A percentile compares a stretch with the other conserved stretches of the same genome.
Evolutionary conservation across 1,140 invertebrate genomes (phyloP).

Genomic region (Drosophila equinoxialis): DNA sequence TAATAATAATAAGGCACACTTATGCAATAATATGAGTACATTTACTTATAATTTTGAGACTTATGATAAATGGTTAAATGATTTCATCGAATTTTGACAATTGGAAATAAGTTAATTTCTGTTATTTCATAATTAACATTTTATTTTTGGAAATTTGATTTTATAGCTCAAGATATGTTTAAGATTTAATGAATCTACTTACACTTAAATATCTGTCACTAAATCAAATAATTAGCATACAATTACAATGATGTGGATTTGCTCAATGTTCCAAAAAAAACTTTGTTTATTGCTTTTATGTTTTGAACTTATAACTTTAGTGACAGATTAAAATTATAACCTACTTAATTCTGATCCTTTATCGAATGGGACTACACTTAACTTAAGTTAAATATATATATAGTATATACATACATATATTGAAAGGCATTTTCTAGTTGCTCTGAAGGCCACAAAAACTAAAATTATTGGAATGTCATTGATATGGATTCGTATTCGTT

Average conservation of each 20-base stretch:
- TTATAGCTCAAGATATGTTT: not conserved
- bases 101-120: not conserved
- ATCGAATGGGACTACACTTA: too few relatives aligned
- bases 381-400: not conserved
- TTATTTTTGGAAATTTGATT: conserved; percentile 2
- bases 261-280: not conserved
- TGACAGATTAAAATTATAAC: not conserved
- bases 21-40: conserved; percentile 30
- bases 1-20: conserved; percentile 42
- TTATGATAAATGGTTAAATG: conserved; percentile 22
- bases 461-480: conserved; percentile 73
- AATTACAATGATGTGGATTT: not conserved
- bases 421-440: conserved; percentile 18
- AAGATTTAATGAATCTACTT: not conserved
- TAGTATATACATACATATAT: conserved; percentile 61
- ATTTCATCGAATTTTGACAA: not conserved
- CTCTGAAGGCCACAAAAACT: conserved; percentile 7
- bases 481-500: conserved; percentile 82
- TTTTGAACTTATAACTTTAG: not conserved
- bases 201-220: not conserved
- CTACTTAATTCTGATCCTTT: not conserved
- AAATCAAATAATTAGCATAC: not conserved
- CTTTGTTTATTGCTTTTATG: not conserved
- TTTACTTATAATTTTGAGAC: conserved; percentile 23
- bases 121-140: not conserved